Evolutionary conservation across 2,797 vertebrate genomes (phyloP).

Genomic region (Champsocephalus esox): DNA sequence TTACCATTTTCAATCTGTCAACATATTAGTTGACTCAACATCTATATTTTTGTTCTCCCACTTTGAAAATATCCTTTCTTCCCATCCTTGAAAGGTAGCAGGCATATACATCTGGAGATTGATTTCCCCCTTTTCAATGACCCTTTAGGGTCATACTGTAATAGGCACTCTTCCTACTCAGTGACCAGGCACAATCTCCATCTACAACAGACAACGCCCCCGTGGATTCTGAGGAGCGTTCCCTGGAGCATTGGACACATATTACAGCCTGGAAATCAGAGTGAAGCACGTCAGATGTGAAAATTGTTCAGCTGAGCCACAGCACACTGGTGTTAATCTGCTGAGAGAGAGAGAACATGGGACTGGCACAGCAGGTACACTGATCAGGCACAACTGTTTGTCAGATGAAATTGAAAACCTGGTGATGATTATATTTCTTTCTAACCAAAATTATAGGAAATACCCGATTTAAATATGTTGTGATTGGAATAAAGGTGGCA

Average conservation of each 20-base stretch:
- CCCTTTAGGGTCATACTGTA: conserved; percentile 74
- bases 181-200: conserved; percentile 72
- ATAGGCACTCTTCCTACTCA: conserved; percentile 78
- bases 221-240: conserved; percentile 40
- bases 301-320: conserved; percentile 52
- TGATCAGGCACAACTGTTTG: conserved; percentile 17
- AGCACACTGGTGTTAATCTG: conserved; percentile 50
- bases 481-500: background rate
- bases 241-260: conserved; percentile 47
- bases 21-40: background rate
- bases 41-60: background rate
- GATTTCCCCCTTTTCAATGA: conserved; percentile 73
- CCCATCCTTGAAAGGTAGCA: conserved; percentile 51
- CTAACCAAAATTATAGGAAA: background rate
- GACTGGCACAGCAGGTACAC: background rate
- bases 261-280: conserved; percentile 58
- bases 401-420: conserved; percentile 10
- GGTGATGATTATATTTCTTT: background rate
- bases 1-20: background rate
- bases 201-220: conserved; percentile 58
- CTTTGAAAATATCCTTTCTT: conserved; percentile 33
- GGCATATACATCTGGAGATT: conserved; percentile 76
- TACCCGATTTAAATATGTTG: background rate
- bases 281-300: conserved; percentile 55
- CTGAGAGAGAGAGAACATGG: background rate